Evolutionary conservation across 2,888 invertebrate species (phyloP).

Genomic region (Phyto melanocephala): DNA sequence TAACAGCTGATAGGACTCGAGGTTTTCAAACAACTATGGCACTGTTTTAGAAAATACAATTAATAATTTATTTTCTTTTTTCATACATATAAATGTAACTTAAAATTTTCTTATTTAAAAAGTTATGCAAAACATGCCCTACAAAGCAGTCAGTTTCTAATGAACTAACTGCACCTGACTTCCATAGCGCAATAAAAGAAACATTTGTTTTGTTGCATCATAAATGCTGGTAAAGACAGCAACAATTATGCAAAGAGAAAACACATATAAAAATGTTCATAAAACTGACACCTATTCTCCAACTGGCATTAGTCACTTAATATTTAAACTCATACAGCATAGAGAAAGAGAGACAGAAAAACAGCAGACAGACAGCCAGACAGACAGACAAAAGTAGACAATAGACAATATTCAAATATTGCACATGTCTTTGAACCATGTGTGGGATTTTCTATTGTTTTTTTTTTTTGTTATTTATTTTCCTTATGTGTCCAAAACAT

Average conservation of each 20-base stretch:
- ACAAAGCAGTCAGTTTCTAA: not conserved
- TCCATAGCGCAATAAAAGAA: not conserved
- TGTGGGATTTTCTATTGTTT: constrained; percentile 43
- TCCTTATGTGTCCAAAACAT: constrained; percentile 30
- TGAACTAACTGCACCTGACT: not conserved
- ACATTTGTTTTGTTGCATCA: constrained; percentile 43
- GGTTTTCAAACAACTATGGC: too few species aligned
- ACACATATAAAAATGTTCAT: constrained; percentile 50
- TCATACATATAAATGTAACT: too few species aligned
- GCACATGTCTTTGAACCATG: constrained; percentile 41
- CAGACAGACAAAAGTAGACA: not conserved
- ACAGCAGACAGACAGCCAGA: not conserved
- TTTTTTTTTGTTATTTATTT: constrained; percentile 9
- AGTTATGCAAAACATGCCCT: too few species aligned
- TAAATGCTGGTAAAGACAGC: constrained; percentile 28
- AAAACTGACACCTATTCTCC: constrained; percentile 60
- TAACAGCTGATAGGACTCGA: too few species aligned
- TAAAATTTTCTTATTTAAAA: too few species aligned
- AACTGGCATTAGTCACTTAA: constrained; percentile 59
- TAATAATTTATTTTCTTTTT: too few species aligned
- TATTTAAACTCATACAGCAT: constrained; percentile 1
- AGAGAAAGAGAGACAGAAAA: not conserved
- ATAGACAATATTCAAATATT: constrained; percentile 46
- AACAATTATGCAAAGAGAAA: constrained; percentile 3
- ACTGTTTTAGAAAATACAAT: too few species aligned